Percentiles rank a stretch among this genome's conserved stretches.
These are phyloP conservation scores for Acrossocheilus fasciatus DNA, from an alignment of 2,797 vertebrate species.

Conservation along the genomic window DNA sequence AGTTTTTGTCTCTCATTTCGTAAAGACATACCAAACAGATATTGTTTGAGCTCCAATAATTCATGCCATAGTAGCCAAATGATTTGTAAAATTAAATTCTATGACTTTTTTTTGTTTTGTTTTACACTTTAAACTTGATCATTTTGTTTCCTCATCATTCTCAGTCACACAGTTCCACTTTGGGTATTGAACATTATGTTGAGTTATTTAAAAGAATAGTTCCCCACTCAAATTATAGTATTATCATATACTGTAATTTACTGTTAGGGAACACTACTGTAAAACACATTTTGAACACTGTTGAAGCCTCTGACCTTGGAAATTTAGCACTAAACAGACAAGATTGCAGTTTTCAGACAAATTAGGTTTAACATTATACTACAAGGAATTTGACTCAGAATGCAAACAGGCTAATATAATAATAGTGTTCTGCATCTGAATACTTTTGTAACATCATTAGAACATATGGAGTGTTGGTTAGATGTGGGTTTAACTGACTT, in stretches of 20 bases:
- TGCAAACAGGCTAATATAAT: neutral
- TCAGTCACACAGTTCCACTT: neutral
- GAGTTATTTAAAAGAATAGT: neutral
- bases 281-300: neutral
- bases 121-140: neutral
- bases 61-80: neutral
- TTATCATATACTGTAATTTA: neutral
- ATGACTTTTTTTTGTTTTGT: neutral
- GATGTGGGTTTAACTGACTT: constrained; percentile 8
- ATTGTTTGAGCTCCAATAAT: neutral
- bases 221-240: neutral
- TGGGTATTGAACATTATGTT: neutral
- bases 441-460: neutral
- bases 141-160: neutral
- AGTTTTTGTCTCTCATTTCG: neutral
- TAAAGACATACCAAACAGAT: neutral
- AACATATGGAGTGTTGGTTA: neutral
- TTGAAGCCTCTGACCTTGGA: neutral
- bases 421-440: neutral
- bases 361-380: neutral
- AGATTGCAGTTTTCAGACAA: neutral
- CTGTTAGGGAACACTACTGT: neutral
- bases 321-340: neutral
- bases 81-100: neutral
- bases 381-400: neutral